Conservation (phyloP, 1,140 invertebrate genomes). For the Hypothenemus hampei region DNA sequence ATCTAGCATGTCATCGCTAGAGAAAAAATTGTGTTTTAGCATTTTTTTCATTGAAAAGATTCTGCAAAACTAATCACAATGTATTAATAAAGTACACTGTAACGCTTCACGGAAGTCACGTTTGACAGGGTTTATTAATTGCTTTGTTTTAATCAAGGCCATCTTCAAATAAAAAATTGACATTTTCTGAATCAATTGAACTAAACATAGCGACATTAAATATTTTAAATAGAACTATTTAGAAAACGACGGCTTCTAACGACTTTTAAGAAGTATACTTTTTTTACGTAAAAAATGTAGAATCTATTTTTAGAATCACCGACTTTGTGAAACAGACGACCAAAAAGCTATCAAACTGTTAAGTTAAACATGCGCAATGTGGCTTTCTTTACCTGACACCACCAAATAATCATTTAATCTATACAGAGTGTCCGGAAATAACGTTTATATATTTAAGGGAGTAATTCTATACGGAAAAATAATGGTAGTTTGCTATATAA, state of each 20-base stretch:
- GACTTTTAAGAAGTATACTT: background rate
- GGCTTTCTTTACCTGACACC: too few species aligned
- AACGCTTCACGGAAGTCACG: background rate
- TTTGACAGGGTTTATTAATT: too few species aligned
- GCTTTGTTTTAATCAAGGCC: background rate
- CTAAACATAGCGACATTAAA: background rate
- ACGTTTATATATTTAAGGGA: too few species aligned
- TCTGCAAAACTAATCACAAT: background rate
- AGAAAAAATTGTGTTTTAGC: background rate
- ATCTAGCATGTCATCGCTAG: background rate
- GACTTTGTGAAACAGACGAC: too few species aligned
- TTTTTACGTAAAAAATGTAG: too few species aligned
- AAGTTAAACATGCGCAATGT: background rate
- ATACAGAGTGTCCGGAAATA: too few species aligned
- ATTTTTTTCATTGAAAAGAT: background rate
- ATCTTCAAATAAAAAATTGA: slow-evolving; percentile 3
- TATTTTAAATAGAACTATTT: background rate
- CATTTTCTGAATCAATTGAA: background rate
- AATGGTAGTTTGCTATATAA: too few species aligned
- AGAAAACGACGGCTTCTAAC: background rate
- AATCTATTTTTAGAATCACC: too few species aligned
- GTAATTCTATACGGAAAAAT: too few species aligned
- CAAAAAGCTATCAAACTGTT: background rate
- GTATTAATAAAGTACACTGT: background rate
- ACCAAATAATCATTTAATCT: too few species aligned